Evolutionary conservation across 2,797 vertebrate genomes (phyloP), one percentile per base, ranked within the genome.

Genomic region (Lepus oiostolus): DNA sequence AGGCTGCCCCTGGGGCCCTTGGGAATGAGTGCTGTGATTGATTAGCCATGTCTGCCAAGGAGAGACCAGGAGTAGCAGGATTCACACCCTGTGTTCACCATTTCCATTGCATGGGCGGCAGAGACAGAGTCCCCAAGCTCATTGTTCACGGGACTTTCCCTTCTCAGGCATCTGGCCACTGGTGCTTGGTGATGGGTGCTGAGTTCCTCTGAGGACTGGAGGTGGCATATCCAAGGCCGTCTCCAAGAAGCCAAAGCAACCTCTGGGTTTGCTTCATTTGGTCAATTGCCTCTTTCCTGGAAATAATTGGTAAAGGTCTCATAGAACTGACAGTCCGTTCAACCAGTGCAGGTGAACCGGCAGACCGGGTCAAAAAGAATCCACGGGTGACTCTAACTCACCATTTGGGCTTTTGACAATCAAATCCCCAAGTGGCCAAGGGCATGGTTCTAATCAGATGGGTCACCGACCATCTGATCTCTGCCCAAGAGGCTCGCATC

Each of bases 11-110:
- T 72, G 38, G 85, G 60, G 91, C 85, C 92, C 79, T 28, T 22
- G 82, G 82, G 82, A 74, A 60, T 16, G 65, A 90, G 50, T 0
- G 13, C 74, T 91, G 24, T 83, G 76, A 90, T 72, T 88, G 94
- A 96, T 96, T 90, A 94, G 92, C 60, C 62, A 58, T 28, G 94
- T 93, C 91, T 89, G 86, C 91, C 26, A 0, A 1, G 50, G 82
- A 14, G 38, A 86, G 3, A n/a, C 7, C 1, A 50, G 65, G 74
- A n/a, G 28, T 0, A 21, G 14, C 21, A 19, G 52, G 10, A 17
- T 76, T 74, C 62, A 22, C 11, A 1, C 38, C 17, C 16, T 0
- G 22, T 62, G 63, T 77, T 32, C 81, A 52, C 26, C 7, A 32
- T 12, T 91, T 42, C 54, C 17, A 47, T 58, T 92, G 88, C 72